A percentile compares a stretch with the other conserved stretches of the same genome.
Conservation (phyloP, 2,888 invertebrate species). For the Clistopyga incitator region DNA sequence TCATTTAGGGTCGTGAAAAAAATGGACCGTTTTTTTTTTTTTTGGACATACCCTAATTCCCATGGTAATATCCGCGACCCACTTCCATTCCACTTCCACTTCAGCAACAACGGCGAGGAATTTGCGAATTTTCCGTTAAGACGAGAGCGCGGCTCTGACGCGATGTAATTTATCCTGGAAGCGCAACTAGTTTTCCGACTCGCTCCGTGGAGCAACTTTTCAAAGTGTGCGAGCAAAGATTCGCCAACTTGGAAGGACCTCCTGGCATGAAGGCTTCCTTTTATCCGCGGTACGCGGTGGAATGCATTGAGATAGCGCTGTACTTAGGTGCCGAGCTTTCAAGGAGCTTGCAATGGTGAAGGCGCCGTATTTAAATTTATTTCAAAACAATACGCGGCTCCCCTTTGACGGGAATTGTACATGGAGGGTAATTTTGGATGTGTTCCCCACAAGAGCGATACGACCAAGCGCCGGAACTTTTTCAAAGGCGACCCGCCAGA, state of each 20-base stretch:
- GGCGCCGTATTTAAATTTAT: slow-evolving; percentile 30
- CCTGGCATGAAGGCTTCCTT: slow-evolving; percentile 9
- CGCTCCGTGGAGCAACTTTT: background rate
- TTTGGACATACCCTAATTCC: no score
- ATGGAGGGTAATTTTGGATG: background rate
- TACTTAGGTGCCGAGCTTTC: background rate
- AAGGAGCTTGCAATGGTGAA: background rate
- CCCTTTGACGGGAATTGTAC: slow-evolving; percentile 2
- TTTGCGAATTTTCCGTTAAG: slow-evolving; percentile 51
- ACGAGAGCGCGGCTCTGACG: slow-evolving; percentile 1
- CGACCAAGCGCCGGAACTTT: slow-evolving; percentile 16
- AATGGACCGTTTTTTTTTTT: no score
- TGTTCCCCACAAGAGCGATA: background rate
- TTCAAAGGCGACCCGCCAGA: background rate
- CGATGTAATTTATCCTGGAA: slow-evolving; percentile 31
- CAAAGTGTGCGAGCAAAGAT: slow-evolving; percentile 9
- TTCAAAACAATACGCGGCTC: background rate
- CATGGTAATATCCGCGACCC: slow-evolving; percentile 40
- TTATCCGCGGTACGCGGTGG: background rate
- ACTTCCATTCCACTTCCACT: slow-evolving; percentile 41
- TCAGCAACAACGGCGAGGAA: slow-evolving; percentile 26
- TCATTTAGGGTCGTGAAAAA: no score
- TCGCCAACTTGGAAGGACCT: background rate
- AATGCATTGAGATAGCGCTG: background rate
- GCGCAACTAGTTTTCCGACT: slow-evolving; percentile 21